phyloP scores from a whole-genome alignment of 2,113 vertebrate species.

The Nothoprocta pentlandii region DNA sequence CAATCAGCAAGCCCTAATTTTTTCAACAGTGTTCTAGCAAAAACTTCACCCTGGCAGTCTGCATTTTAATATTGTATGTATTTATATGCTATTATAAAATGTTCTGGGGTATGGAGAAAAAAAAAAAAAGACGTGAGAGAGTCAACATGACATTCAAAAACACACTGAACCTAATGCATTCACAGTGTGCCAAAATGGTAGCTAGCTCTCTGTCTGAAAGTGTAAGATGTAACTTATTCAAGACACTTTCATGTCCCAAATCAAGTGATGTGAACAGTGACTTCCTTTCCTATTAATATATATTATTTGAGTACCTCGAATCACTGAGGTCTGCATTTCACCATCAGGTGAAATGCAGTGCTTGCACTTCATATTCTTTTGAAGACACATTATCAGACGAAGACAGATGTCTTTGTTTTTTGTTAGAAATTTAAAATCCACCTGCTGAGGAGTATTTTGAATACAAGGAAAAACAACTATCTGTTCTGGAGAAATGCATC shows the following conservation, averaged over 20 bases:
- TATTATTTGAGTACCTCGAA: neutral
- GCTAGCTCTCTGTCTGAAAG: neutral
- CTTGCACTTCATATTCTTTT: neutral
- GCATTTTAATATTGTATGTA: neutral
- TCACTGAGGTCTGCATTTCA: neutral
- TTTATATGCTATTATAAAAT: neutral
- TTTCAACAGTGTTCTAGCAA: neutral
- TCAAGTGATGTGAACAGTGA: neutral
- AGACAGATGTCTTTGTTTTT: neutral
- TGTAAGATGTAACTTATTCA: neutral
- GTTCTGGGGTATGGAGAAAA: neutral
- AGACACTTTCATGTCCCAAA: neutral
- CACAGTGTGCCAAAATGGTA: neutral
- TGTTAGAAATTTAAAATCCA: neutral
- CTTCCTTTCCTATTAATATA: neutral
- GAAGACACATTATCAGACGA: neutral
- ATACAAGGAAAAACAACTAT: neutral
- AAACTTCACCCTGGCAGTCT: neutral
- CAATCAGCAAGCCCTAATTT: neutral
- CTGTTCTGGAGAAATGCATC: neutral
- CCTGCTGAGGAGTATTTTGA: neutral
- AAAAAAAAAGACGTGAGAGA: neutral
- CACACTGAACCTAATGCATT: neutral
- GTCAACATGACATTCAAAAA: neutral
- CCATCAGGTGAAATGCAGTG: neutral